Evolutionary conservation across 1,140 invertebrate species (phyloP), one percentile per base, ranked within the genome.

Genomic region (Drosophila willistoni): DNA sequence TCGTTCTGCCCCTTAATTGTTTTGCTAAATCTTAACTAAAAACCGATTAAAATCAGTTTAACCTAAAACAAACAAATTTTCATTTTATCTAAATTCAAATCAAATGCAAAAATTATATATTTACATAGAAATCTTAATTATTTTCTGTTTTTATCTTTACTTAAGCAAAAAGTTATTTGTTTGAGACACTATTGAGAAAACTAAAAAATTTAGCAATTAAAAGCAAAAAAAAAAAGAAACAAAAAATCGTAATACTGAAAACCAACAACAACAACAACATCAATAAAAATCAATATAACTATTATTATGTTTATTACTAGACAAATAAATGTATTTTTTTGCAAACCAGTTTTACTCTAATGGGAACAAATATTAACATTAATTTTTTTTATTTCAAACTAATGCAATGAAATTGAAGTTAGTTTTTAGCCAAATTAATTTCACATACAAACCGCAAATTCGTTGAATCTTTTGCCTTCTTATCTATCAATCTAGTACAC

Each of bases 251-350:
- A 54, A 36, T 17, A 54, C 69, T 61, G 64, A 64, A 36, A 56
- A 77, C 13, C 29, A 70, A 47, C n/a, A 57, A 22, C 19, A 19
- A 29, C 7, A 34, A 57, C 29, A 70, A 47, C 10, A 57, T 29
- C 12, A 34, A 77, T 71, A 84, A 80, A 79, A 85, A 78, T 79
- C 71, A 78, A 85, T 70, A 76, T 77, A 77, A 85, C 73, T 86
- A 86, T 85, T 85, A 39, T 39, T 85, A 39, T 39, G 81, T 85
- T 85, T 85, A 86, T 86, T 85, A 76, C 73, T 76, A 86, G 81
- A 85, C 78, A 86, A 85, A 86, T 81, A 75, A 81, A 81, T 85
- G 78, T 85, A 85, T 78, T 81, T 85, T 86, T 85, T 85, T 81
- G 77, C 68, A 85, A 83, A 76, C 69, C 76, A 76, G 14, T 10